phyloP scores from a whole-genome alignment of 2,888 invertebrate genomes.

The Ectemnius continuus region DNA sequence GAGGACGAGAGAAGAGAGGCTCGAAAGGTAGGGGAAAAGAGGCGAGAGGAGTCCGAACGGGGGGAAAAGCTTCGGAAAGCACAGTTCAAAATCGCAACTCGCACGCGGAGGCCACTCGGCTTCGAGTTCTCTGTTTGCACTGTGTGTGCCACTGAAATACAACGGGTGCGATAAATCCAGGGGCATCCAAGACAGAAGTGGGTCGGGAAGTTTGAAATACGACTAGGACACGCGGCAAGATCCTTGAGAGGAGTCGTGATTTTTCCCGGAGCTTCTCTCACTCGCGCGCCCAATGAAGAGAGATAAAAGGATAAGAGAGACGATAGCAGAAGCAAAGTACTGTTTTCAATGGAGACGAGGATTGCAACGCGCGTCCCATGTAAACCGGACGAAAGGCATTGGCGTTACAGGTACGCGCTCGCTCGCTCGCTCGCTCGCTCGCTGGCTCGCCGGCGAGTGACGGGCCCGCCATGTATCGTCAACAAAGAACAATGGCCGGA shows the following conservation, averaged over 20 bases:
- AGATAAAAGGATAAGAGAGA: too few relatives aligned
- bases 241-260: not conserved
- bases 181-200: not conserved
- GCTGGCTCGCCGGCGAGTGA: conserved; percentile 13
- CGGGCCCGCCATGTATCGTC: conserved; percentile 34
- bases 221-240: not conserved
- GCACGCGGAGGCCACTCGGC: not conserved
- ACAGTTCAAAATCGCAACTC: not conserved
- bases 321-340: too few relatives aligned
- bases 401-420: too few relatives aligned
- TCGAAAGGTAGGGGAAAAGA: not conserved
- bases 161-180: not conserved
- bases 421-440: too few relatives aligned
- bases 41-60: too few relatives aligned
- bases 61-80: not conserved
- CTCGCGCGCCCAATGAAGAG: too few relatives aligned
- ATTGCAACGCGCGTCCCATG: not conserved
- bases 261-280: not conserved
- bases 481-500: conserved; percentile 49
- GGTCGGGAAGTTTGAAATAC: not conserved
- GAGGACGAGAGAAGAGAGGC: not conserved
- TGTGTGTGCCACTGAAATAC: not conserved
- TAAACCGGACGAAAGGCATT: not conserved
- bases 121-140: not conserved
- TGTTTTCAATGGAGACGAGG: not conserved